Percentiles rank a stretch among this genome's conserved stretches.
Evolutionary conservation across 1,140 invertebrate genomes (phyloP).

Genomic region (Pemphigus obesinymphae): DNA sequence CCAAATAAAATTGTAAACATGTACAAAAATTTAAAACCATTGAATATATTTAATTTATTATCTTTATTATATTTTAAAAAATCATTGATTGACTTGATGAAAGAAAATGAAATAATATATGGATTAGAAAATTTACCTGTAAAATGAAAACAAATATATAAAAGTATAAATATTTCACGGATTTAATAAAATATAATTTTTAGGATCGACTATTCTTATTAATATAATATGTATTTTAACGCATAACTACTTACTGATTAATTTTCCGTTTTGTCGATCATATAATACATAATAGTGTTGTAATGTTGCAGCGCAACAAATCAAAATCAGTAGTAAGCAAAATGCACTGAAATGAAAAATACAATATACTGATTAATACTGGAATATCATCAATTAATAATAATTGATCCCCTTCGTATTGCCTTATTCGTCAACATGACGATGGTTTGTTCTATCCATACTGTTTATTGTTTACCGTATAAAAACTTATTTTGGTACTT

Average conservation of each 20-base stretch:
- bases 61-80: background rate
- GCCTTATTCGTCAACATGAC: too few relatives aligned
- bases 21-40: background rate
- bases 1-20: background rate
- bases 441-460: too few relatives aligned
- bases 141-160: background rate
- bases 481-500: too few relatives aligned
- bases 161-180: too few relatives aligned
- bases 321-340: background rate
- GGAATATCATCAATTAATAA: background rate
- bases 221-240: background rate
- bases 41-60: background rate
- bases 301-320: background rate
- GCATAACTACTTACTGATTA: background rate
- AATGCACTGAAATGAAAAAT: background rate
- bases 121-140: background rate
- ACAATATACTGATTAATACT: background rate
- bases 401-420: too few relatives aligned
- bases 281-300: background rate
- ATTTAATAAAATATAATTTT: too few relatives aligned
- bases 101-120: background rate
- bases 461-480: too few relatives aligned
- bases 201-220: background rate
- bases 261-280: too few relatives aligned
- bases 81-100: background rate